A percentile compares a stretch with the other conserved stretches of the same genome.
phyloP scores from a whole-genome alignment of 1,140 invertebrate species.

The Teleopsis dalmanni region DNA sequence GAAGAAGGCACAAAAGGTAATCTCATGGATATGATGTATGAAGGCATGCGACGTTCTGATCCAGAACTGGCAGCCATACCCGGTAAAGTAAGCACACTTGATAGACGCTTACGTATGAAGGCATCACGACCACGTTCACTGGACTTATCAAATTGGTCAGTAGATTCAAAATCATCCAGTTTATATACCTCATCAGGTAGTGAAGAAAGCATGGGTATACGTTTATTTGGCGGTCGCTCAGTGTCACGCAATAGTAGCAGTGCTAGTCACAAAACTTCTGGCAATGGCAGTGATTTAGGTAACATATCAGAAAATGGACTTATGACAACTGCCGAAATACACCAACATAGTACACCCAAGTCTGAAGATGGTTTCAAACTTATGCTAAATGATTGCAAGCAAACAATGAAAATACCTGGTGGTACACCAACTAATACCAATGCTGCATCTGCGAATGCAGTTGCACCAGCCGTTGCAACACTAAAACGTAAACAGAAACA shows the following conservation, averaged over 20 bases:
- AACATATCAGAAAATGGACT: conserved; percentile 43
- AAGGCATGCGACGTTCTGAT: conserved; percentile 67
- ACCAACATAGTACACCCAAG: conserved; percentile 25
- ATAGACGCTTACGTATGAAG: conserved; percentile 70
- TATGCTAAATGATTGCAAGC: conserved; percentile 7
- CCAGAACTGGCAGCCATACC: conserved; percentile 75
- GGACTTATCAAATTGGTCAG: conserved; percentile 80
- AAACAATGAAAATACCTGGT: background rate
- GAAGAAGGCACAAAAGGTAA: conserved; percentile 60
- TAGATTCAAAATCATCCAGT: conserved; percentile 75
- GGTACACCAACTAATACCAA: conserved; percentile 9
- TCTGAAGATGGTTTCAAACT: conserved; percentile 20
- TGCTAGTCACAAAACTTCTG: conserved; percentile 53
- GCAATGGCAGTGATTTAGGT: conserved; percentile 47
- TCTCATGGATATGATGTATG: conserved; percentile 59
- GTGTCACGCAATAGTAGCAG: conserved; percentile 65
- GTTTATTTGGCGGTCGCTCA: conserved; percentile 47
- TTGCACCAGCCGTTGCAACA: conserved; percentile 30
- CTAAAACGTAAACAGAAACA: conserved; percentile 34
- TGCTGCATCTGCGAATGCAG: conserved; percentile 13
- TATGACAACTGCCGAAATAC: conserved; percentile 34
- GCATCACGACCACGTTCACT: conserved; percentile 69
- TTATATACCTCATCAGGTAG: conserved; percentile 72
- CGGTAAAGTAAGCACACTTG: conserved; percentile 69
- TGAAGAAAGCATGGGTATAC: conserved; percentile 67